These are phyloP conservation scores for Napeogenes inachia DNA, from an alignment of 2,888 invertebrate genomes.

Conservation along the genomic window DNA sequence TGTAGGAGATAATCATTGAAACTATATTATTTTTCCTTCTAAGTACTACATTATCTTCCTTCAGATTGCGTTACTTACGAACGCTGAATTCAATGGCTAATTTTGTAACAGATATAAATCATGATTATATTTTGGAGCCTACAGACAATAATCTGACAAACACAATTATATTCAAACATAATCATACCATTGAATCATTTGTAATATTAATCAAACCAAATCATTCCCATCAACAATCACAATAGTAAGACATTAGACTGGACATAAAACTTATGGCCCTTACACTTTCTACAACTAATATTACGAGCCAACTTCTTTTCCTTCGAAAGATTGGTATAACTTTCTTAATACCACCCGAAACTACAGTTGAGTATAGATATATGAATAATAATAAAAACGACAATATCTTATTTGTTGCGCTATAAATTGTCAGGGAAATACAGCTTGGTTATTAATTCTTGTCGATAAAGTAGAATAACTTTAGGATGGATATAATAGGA, in stretches of 20 bases:
- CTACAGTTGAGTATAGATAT: slow-evolving; percentile 58
- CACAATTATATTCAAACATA: neutral
- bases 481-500: neutral
- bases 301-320: slow-evolving; percentile 58
- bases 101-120: too few relatives aligned
- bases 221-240: slow-evolving; percentile 9
- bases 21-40: too few relatives aligned
- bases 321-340: slow-evolving; percentile 65
- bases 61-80: too few relatives aligned
- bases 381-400: slow-evolving; percentile 67
- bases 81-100: too few relatives aligned
- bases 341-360: slow-evolving; percentile 71
- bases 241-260: slow-evolving; percentile 25
- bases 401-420: slow-evolving; percentile 68
- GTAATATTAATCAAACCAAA: neutral
- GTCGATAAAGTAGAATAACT: slow-evolving; percentile 60
- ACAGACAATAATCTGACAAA: neutral
- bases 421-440: slow-evolving; percentile 60
- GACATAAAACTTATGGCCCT: slow-evolving; percentile 54
- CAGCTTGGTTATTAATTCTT: slow-evolving; percentile 66
- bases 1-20: too few relatives aligned
- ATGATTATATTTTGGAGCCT: too few relatives aligned
- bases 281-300: slow-evolving; percentile 65
- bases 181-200: neutral
- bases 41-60: too few relatives aligned